phyloP scores from a whole-genome alignment of 1,140 invertebrate genomes.

The Alviniconcha marisindica region DNA sequence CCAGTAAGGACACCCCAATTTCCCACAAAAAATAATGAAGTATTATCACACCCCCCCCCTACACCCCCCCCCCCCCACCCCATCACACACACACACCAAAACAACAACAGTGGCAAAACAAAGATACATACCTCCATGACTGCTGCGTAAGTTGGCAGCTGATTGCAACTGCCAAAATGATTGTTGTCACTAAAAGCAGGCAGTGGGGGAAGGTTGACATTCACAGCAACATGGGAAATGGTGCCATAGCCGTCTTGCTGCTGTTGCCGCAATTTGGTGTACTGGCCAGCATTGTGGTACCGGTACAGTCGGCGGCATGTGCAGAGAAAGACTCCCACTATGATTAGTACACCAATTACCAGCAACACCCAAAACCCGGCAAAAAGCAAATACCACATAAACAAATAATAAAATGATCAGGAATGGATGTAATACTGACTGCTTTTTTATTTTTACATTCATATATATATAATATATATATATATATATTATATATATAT shows the following conservation, averaged over 20 bases:
- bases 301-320: neutral
- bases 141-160: conserved; percentile 26
- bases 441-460: neutral
- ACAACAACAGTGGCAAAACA: no score
- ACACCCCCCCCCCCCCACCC: no score
- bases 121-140: conserved; percentile 14
- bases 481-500: neutral
- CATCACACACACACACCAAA: no score
- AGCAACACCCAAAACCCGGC: conserved; percentile 30
- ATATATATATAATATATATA: neutral
- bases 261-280: conserved; percentile 24
- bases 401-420: neutral
- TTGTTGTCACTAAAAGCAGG: neutral
- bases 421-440: neutral
- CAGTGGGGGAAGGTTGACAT: neutral
- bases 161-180: neutral
- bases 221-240: neutral
- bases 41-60: no score
- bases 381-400: neutral
- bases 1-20: no score
- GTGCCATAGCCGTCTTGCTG: neutral
- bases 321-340: neutral
- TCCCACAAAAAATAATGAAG: no score
- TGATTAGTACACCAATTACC: neutral
- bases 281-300: conserved; percentile 27